A percentile compares a stretch with the other conserved stretches of the same genome.
These are phyloP conservation scores for Trachythela sp. DNA, from an alignment of 64 coral and sea anemone genomes.

Conservation along the genomic window DNA sequence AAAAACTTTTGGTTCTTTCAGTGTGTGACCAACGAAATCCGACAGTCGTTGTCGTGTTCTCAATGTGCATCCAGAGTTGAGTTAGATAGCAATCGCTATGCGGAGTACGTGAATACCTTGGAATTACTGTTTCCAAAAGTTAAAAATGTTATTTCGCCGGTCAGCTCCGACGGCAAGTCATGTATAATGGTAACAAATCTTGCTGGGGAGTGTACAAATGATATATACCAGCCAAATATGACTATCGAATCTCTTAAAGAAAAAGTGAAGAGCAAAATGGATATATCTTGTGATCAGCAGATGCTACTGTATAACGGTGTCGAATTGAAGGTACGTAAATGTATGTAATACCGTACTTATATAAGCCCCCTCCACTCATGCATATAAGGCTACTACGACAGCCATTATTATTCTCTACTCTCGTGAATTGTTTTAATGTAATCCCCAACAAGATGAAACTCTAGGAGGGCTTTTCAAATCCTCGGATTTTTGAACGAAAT, in stretches of 20 bases:
- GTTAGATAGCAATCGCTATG: background rate
- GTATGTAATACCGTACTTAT: background rate
- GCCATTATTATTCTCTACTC: no score
- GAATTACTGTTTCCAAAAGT: background rate
- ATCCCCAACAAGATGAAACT: no score
- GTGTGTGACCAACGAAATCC: no score
- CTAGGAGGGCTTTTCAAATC: no score
- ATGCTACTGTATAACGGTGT: background rate
- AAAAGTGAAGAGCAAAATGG: background rate
- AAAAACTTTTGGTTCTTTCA: no score
- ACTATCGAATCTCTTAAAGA: background rate
- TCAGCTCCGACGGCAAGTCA: background rate
- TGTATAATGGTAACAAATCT: background rate
- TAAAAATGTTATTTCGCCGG: background rate
- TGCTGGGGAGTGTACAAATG: background rate
- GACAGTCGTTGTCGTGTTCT: background rate
- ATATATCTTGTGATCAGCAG: background rate
- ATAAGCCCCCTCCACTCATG: background rate
- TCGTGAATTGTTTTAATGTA: no score
- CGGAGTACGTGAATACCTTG: background rate
- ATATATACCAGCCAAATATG: background rate
- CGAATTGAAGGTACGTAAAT: background rate
- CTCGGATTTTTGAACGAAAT: no score
- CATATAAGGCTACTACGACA: background rate
- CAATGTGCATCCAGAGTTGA: background rate